Percentiles rank a stretch among this genome's conserved stretches.
These are phyloP conservation scores for Megaceryle maxima DNA, from an alignment of 2,113 vertebrate species.

Conservation along the genomic window DNA sequence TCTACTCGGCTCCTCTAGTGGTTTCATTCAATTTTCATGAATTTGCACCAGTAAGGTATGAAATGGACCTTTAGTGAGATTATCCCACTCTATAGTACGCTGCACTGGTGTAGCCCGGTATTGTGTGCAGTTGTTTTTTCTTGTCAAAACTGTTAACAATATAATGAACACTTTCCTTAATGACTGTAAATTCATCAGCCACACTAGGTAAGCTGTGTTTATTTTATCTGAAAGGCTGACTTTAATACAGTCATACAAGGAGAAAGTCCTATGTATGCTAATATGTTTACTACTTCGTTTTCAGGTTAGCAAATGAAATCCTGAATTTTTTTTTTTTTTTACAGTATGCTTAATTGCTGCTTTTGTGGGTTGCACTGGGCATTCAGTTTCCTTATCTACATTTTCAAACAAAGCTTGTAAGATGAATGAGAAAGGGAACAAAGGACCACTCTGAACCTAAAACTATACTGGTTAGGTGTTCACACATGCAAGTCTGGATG, in stretches of 20 bases:
- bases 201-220: background rate
- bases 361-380: background rate
- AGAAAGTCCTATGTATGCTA: background rate
- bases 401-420: background rate
- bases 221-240: background rate
- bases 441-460: background rate
- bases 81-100: background rate
- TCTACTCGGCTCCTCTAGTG: background rate
- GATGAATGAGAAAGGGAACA: background rate
- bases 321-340: background rate
- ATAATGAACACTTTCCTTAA: constrained; percentile 10
- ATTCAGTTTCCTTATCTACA: background rate
- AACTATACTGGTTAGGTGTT: background rate
- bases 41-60: background rate
- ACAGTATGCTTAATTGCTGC: background rate
- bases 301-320: background rate
- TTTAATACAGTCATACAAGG: background rate
- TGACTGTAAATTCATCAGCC: background rate
- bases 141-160: background rate
- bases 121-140: background rate
- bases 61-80: background rate
- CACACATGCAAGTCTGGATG: background rate
- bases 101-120: background rate
- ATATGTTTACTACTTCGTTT: background rate
- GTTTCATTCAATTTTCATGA: background rate